These are phyloP conservation scores for Cirrhinus mrigala DNA, from an alignment of 2,797 vertebrate genomes.

Conservation along the genomic window DNA sequence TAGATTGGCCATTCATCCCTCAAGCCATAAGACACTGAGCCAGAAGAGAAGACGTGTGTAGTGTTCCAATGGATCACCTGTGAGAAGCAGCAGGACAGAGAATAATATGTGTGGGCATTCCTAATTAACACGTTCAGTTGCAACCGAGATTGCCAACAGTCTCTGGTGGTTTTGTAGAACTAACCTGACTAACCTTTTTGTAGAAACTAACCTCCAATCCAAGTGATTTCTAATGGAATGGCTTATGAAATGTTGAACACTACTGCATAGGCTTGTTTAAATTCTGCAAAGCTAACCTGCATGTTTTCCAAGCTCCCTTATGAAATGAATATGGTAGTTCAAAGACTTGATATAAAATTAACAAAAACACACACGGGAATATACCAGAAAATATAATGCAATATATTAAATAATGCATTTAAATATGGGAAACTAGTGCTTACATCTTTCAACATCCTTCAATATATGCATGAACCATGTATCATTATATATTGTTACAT, in stretches of 20 bases:
- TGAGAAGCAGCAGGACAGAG: neutral
- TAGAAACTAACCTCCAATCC: no score
- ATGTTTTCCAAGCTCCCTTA: slow-evolving; percentile 28
- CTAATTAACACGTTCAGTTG: slow-evolving; percentile 30
- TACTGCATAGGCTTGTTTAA: slow-evolving; percentile 22
- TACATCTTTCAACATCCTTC: no score
- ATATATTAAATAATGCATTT: neutral
- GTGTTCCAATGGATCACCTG: slow-evolving; percentile 10
- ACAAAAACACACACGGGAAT: neutral
- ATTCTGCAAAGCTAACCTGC: slow-evolving; percentile 22
- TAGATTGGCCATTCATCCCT: neutral
- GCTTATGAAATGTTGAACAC: slow-evolving; percentile 19
- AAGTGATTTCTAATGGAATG: slow-evolving; percentile 5
- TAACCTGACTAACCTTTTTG: no score
- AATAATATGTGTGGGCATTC: slow-evolving; percentile 7
- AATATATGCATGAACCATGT: no score
- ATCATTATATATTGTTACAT: no score
- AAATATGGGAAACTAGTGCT: neutral
- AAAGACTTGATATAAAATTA: slow-evolving; percentile 16
- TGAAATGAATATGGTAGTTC: slow-evolving; percentile 29
- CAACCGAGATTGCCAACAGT: slow-evolving; percentile 12
- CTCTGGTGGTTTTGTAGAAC: slow-evolving; percentile 30
- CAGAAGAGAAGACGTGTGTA: neutral
- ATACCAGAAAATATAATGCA: neutral
- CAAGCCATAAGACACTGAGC: neutral